Evolutionary conservation across 2,113 vertebrate genomes (phyloP).

Genomic region (Mormoops blainvillei): DNA sequence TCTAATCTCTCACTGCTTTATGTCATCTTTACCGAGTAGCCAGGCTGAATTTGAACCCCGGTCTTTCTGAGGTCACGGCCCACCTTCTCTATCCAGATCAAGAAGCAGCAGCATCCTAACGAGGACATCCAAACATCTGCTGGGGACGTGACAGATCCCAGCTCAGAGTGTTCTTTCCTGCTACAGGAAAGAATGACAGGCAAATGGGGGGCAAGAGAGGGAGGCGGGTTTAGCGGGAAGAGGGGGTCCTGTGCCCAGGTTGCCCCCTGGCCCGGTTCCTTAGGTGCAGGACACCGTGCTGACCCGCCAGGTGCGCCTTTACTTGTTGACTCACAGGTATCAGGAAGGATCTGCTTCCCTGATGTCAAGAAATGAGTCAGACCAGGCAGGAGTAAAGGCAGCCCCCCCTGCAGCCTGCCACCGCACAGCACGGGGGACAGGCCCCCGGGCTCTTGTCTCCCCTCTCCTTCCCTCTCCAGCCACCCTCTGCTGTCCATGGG

Average conservation of each 20-base stretch:
- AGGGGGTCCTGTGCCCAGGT: background rate
- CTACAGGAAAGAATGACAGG: background rate
- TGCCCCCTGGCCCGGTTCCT: background rate
- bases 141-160: background rate
- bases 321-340: background rate
- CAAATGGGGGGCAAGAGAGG: background rate
- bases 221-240: background rate
- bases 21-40: background rate
- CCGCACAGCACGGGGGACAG: background rate
- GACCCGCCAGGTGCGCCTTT: background rate
- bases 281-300: background rate
- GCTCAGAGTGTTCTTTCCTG: background rate
- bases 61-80: background rate
- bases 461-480: background rate
- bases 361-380: background rate
- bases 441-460: fast-evolving
- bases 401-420: background rate
- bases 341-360: background rate
- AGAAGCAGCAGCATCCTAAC: background rate
- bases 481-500: no score
- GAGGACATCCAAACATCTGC: background rate
- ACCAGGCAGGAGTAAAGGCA: background rate
- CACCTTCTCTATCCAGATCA: background rate
- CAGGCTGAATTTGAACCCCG: background rate
- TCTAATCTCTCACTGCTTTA: background rate